These are phyloP conservation scores for Octopus bimaculoides DNA, from an alignment of 1,140 invertebrate genomes.

Conservation along the genomic window DNA sequence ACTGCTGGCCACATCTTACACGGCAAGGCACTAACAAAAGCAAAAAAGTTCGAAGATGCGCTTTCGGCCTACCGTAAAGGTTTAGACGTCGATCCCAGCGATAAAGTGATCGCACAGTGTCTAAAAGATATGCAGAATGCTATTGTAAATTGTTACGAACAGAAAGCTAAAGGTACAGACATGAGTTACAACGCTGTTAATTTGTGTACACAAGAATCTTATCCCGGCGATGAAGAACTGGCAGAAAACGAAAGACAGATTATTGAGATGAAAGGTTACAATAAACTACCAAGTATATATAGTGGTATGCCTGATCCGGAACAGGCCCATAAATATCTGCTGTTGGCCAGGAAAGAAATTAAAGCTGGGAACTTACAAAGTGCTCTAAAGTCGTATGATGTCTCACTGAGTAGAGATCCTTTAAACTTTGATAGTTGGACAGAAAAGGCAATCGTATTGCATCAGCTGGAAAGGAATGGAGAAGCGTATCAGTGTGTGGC, in stretches of 20 bases:
- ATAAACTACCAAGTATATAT: conserved; percentile 25
- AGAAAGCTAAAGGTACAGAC: conserved; percentile 12
- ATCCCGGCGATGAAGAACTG: conserved; percentile 36
- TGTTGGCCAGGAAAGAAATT: conserved; percentile 16
- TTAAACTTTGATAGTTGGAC: conserved; percentile 25
- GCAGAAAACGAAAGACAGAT: conserved; percentile 30
- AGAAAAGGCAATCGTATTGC: conserved; percentile 26
- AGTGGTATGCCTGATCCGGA: conserved; percentile 15
- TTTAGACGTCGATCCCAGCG: conserved; percentile 28
- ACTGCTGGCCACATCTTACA: conserved; percentile 23
- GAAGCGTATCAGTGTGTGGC: conserved; percentile 28
- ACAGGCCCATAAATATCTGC: background rate
- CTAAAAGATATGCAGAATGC: conserved; percentile 24
- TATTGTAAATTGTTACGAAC: conserved; percentile 21
- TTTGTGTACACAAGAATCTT: conserved; percentile 33
- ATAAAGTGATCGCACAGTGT: conserved; percentile 22
- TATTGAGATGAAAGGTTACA: conserved; percentile 28
- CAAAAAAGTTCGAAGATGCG: conserved; percentile 26
- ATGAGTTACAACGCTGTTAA: conserved; percentile 27
- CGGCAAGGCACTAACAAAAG: conserved; percentile 24
- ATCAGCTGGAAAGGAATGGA: conserved; percentile 19
- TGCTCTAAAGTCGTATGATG: conserved; percentile 13
- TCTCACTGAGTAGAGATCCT: conserved; percentile 22
- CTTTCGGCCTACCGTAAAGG: conserved; percentile 26
- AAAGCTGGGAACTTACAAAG: conserved; percentile 12